Conservation (phyloP, 2,113 vertebrate species). For the Telmatochromis sp. region DNA sequence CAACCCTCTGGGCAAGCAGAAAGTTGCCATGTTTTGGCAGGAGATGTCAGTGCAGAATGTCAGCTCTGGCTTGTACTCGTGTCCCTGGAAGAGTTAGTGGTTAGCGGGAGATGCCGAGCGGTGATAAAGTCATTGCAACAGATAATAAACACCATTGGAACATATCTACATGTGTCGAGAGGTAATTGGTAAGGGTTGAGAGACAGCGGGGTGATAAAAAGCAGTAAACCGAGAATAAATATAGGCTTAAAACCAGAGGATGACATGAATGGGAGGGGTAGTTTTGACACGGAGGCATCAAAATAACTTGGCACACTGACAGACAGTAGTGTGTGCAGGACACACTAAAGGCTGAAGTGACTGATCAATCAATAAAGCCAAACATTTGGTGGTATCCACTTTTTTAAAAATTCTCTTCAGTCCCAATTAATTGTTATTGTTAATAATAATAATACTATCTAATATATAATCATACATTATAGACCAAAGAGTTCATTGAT, state of each 20-base stretch:
- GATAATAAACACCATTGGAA: conserved; percentile 35
- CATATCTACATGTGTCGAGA: not conserved
- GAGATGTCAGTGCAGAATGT: conserved; percentile 51
- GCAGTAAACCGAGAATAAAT: not conserved
- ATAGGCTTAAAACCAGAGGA: not conserved
- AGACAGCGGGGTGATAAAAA: not conserved
- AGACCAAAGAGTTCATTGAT: not conserved
- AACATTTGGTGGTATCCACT: not conserved
- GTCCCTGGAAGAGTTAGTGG: conserved; percentile 40
- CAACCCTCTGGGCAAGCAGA: conserved; percentile 7
- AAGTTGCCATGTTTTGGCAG: conserved; percentile 61
- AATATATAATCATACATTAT: not conserved
- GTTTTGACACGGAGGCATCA: conserved; percentile 67
- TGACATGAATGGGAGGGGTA: not conserved
- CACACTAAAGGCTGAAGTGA: not conserved
- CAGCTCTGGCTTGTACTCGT: conserved; percentile 4
- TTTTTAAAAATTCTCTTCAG: not conserved
- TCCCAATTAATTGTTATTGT: too few relatives aligned
- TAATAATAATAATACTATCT: not conserved
- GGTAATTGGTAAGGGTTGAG: not conserved
- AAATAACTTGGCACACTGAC: conserved; percentile 52
- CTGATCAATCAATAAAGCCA: not conserved
- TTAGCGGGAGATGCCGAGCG: conserved; percentile 36
- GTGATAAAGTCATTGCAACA: conserved; percentile 25
- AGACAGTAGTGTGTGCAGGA: not conserved